phyloP scores from a whole-genome alignment of 2,113 vertebrate species.

The Pampusana beccarii region DNA sequence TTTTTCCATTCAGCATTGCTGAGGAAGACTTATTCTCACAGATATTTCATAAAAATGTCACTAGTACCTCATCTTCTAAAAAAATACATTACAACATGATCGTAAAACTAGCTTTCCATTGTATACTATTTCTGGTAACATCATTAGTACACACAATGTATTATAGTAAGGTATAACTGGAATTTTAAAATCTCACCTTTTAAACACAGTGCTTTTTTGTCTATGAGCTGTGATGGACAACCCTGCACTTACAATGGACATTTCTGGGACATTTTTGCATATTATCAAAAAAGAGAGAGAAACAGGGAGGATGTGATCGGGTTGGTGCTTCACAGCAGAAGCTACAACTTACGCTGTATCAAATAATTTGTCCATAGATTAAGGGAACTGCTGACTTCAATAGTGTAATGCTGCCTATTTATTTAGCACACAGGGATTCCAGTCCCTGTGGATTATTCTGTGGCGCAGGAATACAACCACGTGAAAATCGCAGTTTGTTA shows the following conservation, averaged over 20 bases:
- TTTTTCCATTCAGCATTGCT: neutral
- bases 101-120: neutral
- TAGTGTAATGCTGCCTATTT: neutral
- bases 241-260: neutral
- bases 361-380: neutral
- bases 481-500: neutral
- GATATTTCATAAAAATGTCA: neutral
- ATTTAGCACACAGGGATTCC: neutral
- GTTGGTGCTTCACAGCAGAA: neutral
- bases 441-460: neutral
- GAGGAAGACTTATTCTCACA: neutral
- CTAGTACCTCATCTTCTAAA: neutral
- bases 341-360: neutral
- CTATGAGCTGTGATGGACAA: neutral
- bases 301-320: neutral
- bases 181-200: neutral
- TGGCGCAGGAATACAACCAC: rapidly evolving
- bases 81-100: neutral
- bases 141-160: neutral
- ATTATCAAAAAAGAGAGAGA: neutral
- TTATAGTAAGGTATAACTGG: neutral
- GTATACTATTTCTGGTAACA: neutral
- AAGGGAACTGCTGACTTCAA: neutral
- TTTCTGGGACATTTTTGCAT: neutral
- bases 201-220: neutral